Evolutionary conservation across 2,888 invertebrate genomes (phyloP), one percentile per base, ranked within the genome.

Genomic region (Melieria picta): DNA sequence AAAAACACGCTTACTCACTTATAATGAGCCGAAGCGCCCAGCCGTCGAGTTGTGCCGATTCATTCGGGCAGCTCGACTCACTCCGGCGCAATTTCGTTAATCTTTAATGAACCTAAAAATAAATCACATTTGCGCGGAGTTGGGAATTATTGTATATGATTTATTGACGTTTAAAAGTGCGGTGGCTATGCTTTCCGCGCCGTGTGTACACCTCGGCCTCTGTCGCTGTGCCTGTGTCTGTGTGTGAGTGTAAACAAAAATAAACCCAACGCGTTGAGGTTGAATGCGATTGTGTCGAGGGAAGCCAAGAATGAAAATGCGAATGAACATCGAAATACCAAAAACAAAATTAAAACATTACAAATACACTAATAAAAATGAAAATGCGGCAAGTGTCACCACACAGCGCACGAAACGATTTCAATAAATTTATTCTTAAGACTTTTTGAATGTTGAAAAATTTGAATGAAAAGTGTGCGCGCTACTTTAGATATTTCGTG

Each of bases 81-180:
- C 47, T 11, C 57, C 16, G 13, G 11, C 16, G 48, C 48, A 67
- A 9, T 42, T 7, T 57, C 48, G 42, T 69, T 48, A 57, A 69
- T 56, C 57, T 69, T 64, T 69, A 64, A 65, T 65, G 65, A 70
- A 60, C 57, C 70, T 58, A 70, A 60, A 70, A 70, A 70, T 71
- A 71, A 60, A 61, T 13, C 11, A 16, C 7, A 10, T 30, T 10
- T 45, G 11, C 65, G 43, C n/a, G 30, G 16, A 62, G 47, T 47
- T 50, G 30, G 65, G 65, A 71, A 71, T 71, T 52, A 71, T 65
- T 60, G 16, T 58, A 65, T 65, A 73, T 74, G 74, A 74, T 76
- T 76, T 74, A 76, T 76, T 58, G 62, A 4, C 69, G 62, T 71
- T 66, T 71, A 62, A 72, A 72, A 65, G 46, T 68, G 56, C 66